Evolutionary conservation across 1,140 invertebrate species (phyloP), one percentile per base, ranked within the genome.

Genomic region (Triops longicaudatus): DNA sequence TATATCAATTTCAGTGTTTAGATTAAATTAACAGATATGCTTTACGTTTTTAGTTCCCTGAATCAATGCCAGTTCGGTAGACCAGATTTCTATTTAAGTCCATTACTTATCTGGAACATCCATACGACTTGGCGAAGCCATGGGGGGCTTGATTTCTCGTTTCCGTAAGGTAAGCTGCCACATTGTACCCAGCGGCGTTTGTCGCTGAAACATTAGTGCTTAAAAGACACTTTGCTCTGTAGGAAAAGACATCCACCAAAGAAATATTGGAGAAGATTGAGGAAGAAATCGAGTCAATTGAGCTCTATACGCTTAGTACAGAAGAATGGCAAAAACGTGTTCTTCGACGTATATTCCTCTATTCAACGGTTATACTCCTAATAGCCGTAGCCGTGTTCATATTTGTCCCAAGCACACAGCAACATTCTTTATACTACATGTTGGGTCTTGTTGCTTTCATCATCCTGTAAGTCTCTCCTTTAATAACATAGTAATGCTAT

Each of bases 211-310:
- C 31, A 37, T 37, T 4, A 37, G 7, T 37, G 31, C 31, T 37
- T 37, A 37, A 37, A 37, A 37, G 31, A 37, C 2, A 37, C 31
- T 7, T n/a, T 82, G 81, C 31, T 79, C 90, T 90, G 31, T 86
- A 95, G 93, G 92, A 90, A 86, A 92, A 93, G 85, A 90, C 90
- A 22, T 92, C 92, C 26, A 87, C 88, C 75, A 90, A 92, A 81
- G 84, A 93, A 78, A 84, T 81, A 26, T 78, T 96, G 63, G 93
- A 94, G 81, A 86, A 88, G 72, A 85, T 95, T 79, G 91, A 95
- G 83, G 86, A 84, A 85, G 89, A 95, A 84, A 93, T 97, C 41
- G 88, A 90, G 83, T 86, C 88, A 42, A 91, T 95, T 76, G 91
- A 96, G 81, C 88, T 90, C 82, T 93, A 92, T 86, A 88, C 91